Percentiles rank a stretch among this genome's conserved stretches.
Evolutionary conservation across 2,888 invertebrate species (phyloP).

Genomic region (Cremastinae sp.): DNA sequence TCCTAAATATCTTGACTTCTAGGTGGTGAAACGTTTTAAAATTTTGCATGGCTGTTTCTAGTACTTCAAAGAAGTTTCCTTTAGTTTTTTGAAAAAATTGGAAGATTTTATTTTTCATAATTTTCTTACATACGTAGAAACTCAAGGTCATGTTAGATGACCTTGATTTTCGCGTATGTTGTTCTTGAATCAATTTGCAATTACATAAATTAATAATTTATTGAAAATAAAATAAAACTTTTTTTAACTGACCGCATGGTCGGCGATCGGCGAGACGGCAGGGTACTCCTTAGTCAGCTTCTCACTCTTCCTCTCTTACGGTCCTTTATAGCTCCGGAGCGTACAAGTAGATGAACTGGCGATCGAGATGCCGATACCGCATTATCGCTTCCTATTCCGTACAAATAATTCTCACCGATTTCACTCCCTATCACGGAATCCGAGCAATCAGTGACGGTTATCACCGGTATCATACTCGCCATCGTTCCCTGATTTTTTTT

Average conservation of each 20-base stretch:
- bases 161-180: no score
- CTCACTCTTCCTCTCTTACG: constrained; percentile 66
- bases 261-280: constrained; percentile 59
- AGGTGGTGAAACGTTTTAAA: no score
- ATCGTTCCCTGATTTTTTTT: constrained; percentile 12
- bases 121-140: no score
- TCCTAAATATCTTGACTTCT: no score
- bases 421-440: constrained; percentile 8
- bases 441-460: constrained; percentile 43
- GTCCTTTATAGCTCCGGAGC: constrained; percentile 61
- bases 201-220: no score
- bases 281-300: constrained; percentile 67
- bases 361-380: constrained; percentile 23
- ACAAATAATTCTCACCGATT: constrained; percentile 7
- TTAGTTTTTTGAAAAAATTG: no score
- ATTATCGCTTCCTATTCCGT: constrained; percentile 6
- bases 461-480: constrained; percentile 9
- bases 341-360: constrained; percentile 49
- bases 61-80: no score
- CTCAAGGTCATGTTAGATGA: no score
- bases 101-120: no score
- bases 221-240: no score
- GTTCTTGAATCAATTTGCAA: no score
- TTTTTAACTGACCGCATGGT: constrained; percentile 68
- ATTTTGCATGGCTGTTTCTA: no score